Evolutionary conservation across 2,888 invertebrate genomes (phyloP).

Genomic region (Pseudoips prasinana): DNA sequence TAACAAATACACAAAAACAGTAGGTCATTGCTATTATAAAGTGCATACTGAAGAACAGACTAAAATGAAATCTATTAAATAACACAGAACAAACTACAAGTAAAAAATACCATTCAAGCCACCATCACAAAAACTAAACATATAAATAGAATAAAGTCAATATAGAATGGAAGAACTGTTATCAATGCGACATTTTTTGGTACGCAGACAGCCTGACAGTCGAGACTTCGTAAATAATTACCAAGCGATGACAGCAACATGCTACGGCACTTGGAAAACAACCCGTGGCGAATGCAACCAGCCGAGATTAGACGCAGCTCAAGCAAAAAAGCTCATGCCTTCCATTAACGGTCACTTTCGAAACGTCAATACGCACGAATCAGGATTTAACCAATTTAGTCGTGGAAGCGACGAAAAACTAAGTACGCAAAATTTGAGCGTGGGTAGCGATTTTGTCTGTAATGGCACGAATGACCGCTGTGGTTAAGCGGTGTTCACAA

Average conservation of each 20-base stretch:
- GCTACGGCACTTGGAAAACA: constrained; percentile 66
- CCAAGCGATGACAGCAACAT: constrained; percentile 71
- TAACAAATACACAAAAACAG: no score
- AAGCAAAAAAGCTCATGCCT: constrained; percentile 70
- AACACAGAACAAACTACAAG: no score
- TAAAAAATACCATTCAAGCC: no score
- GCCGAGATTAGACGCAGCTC: constrained; percentile 66
- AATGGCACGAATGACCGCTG: no score
- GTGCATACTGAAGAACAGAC: no score
- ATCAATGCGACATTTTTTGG: no score
- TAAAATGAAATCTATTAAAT: no score
- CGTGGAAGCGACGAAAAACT: constrained; percentile 35
- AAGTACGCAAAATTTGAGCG: constrained; percentile 40
- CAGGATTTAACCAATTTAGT: constrained; percentile 61
- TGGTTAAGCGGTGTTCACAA: no score
- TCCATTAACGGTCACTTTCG: constrained; percentile 74
- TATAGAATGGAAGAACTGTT: no score
- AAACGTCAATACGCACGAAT: constrained; percentile 78
- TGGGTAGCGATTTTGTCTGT: background rate
- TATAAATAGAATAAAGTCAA: no score
- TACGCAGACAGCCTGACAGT: constrained; percentile 48
- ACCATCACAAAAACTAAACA: no score
- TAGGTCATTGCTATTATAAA: no score
- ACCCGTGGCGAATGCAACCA: constrained; percentile 67
- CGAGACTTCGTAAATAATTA: constrained; percentile 74